These are phyloP conservation scores for Echinarachnius parma DNA, from an alignment of 53 echinoderm and acorn worm species.

Conservation along the genomic window DNA sequence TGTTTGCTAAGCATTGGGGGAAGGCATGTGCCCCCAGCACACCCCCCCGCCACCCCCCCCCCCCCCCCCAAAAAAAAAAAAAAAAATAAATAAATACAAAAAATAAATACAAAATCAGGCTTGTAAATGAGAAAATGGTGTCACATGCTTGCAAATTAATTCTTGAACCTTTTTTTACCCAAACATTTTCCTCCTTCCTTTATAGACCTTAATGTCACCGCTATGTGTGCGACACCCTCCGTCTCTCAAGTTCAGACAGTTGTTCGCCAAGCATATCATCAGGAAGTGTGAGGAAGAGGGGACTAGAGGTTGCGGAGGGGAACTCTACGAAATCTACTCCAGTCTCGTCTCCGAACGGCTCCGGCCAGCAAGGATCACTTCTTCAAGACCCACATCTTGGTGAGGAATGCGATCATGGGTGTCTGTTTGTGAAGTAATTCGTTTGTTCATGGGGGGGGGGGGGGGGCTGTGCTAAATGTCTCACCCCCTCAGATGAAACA, in stretches of 20 bases:
- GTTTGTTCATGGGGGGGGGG: not conserved
- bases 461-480: not conserved
- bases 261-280: conserved; percentile 15
- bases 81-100: too few species aligned
- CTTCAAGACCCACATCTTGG: conserved; percentile 26
- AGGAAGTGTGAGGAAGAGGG: conserved; percentile 26
- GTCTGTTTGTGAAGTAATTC: not conserved
- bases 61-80: too few species aligned
- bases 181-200: not conserved
- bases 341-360: conserved; percentile 2
- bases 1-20: too few species aligned
- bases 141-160: too few species aligned
- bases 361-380: not conserved
- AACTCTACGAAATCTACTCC: conserved; percentile 21
- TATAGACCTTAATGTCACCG: conserved; percentile 11
- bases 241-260: conserved; percentile 12
- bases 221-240: conserved; percentile 7
- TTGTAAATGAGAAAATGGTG: too few species aligned
- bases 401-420: not conserved
- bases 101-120: too few species aligned
- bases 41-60: too few species aligned
- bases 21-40: too few species aligned
- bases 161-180: not conserved
- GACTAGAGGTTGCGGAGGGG: conserved; percentile 21
- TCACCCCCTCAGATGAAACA: too few species aligned